Evolutionary conservation across 2,113 vertebrate genomes (phyloP), one percentile per base, ranked within the genome.

Genomic region (Melanotaenia duboulayi): DNA sequence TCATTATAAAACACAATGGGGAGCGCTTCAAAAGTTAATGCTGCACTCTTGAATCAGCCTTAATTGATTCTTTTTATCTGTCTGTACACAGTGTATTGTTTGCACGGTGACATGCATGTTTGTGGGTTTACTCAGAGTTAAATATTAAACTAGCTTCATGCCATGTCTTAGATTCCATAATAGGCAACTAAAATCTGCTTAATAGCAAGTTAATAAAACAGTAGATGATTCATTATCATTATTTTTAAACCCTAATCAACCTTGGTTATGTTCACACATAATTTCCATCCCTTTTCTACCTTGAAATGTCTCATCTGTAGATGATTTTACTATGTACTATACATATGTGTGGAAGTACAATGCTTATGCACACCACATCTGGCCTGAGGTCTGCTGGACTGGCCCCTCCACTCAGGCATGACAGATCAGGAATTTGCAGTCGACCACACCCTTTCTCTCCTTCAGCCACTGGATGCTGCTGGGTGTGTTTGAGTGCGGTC

Each of bases 371-470:
- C 59, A 71, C 55, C 80, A 85, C 88, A 85, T 91, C 87, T 88
- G 89, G 85, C 61, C 65, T 60, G 68, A 78, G 76, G 89, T 88
- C 81, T 69, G 80, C 71, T 56, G 76, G 67, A 69, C 78, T 62
- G 22, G 69, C 58, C 76, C 68, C 76, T 80, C 19, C 46, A 24
- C 77, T 91, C 80, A 83, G 83, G 80, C 88, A 80, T 72, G 85
- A 86, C 89, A 63, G 83, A 90, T 93, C 84, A 84, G 90, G 92
- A 92, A 93, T 92, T 89, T 70, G 68, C 32, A 42, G 62, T 10
- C n/a, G 67, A 83, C 89, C 91, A 77, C 88, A 85, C 92, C 92
- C 91, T 82, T 80, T 82, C 78, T 84, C 79, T 46, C 71, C 71
- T 80, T 78, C 51, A 86, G 78, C 83, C 76, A 67, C 88, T 90